Evolutionary conservation across 2,888 invertebrate species (phyloP).

Genomic region (Pyrgus malvae): DNA sequence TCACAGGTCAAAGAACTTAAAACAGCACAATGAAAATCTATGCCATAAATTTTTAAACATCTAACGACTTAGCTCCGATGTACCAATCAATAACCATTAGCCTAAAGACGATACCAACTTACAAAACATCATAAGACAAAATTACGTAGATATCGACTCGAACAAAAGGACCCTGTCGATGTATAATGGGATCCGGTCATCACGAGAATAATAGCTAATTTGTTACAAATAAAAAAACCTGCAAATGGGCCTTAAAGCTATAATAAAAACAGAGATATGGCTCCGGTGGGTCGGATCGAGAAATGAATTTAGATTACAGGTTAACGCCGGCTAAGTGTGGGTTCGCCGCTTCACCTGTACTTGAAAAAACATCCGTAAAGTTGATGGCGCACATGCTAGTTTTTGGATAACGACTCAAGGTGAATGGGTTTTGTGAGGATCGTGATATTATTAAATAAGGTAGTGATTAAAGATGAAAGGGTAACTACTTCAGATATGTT

Average conservation of each 20-base stretch:
- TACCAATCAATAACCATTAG: slow-evolving; percentile 17
- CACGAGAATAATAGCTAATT: slow-evolving; percentile 77
- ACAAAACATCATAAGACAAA: slow-evolving; percentile 17
- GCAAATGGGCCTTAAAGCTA: slow-evolving; percentile 77
- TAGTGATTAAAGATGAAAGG: neutral
- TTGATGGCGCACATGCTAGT: slow-evolving; percentile 21
- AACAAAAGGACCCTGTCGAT: slow-evolving; percentile 42
- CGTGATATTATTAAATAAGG: neutral
- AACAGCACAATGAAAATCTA: slow-evolving; percentile 5
- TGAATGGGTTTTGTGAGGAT: neutral
- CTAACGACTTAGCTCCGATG: neutral
- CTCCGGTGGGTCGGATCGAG: slow-evolving; percentile 76
- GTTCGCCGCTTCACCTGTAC: slow-evolving; percentile 74
- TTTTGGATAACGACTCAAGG: slow-evolving; percentile 18
- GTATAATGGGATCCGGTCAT: slow-evolving; percentile 69
- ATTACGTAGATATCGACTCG: slow-evolving; percentile 26
- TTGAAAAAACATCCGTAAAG: slow-evolving; percentile 56
- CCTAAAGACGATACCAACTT: slow-evolving; percentile 3
- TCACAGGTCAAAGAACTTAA: slow-evolving; percentile 10
- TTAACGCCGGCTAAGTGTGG: slow-evolving; percentile 80
- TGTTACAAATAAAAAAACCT: slow-evolving; percentile 76
- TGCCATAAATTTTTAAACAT: neutral
- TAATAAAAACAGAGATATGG: slow-evolving; percentile 79
- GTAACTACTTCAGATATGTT: too few species aligned
- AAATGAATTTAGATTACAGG: slow-evolving; percentile 83